Base-by-base conservation (phyloP, 2,113 vertebrate species). In the Gnathonemus echidnorhynchus region DNA sequence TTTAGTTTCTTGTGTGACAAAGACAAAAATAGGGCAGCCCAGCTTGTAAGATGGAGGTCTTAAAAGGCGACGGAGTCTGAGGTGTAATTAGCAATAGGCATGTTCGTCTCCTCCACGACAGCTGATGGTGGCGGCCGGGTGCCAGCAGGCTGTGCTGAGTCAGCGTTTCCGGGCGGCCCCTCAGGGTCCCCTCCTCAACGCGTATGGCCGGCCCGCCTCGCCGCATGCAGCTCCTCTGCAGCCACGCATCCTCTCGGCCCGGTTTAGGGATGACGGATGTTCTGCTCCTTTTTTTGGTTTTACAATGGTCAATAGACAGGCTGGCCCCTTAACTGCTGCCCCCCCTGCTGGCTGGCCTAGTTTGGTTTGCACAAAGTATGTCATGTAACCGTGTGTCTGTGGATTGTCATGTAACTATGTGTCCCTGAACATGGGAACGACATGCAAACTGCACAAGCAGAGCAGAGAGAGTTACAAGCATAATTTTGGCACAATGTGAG, bases 11-110 rank as follows among this genome's bases (percentile, higher is more conserved):
- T 90, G 86, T 92, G 49, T 77, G 50, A 89, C 88, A 62, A 56
- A 90, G 91, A 89, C 92, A 92, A 91, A 93, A 92, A 93, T 89
- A 92, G 88, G 66, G 42, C 24, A 6, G 83, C 46, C 48, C 27
- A 31, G 80, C 27, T 80, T 70, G 49, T 83, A 56, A 84, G 91
- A 66, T 84, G 83, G 74, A 53, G 91, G 86, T 89, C 90, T 92
- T 93, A 90, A 93, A 93, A 91, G 89, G 56, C 80, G 89, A 39
- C 89, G 70, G 53, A 17, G 50, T 70, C 89, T 89, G n/a, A 91
- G 90, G 90, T 77, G 85, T 90, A 93, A 92, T 93, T 93, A 93
- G 90, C 91, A 88, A 91, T 92, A 91, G 86, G 88, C 90, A 90
- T 74, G 27, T 66, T 70, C 53, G 77, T 92, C 90, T 88, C 89